Conservation (phyloP, 2,113 vertebrate genomes). For the Forbesichthys papilliferus region DNA sequence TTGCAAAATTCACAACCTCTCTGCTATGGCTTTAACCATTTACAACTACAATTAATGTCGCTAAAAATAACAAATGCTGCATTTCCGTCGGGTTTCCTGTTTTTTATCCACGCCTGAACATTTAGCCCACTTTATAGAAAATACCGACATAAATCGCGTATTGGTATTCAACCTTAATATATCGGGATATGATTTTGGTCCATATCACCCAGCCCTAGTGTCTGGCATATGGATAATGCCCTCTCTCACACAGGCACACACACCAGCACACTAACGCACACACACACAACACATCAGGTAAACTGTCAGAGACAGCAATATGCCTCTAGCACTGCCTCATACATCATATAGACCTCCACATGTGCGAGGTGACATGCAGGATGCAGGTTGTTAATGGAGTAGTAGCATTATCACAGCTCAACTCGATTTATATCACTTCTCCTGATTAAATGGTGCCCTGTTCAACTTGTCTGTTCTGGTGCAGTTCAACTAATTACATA, state of each 20-base stretch:
- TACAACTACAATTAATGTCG: too few relatives aligned
- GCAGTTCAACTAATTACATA: too few relatives aligned
- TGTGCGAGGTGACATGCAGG: neutral
- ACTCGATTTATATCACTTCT: slow-evolving; percentile 1
- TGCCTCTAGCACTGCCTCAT: neutral
- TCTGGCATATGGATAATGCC: neutral
- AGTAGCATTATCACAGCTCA: neutral
- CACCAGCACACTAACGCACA: neutral
- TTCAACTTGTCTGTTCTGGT: neutral
- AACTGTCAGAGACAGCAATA: slow-evolving; percentile 1
- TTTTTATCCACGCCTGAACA: too few relatives aligned
- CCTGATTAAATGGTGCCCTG: slow-evolving; percentile 24
- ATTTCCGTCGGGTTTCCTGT: too few relatives aligned
- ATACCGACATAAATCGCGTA: too few relatives aligned
- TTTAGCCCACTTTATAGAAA: too few relatives aligned
- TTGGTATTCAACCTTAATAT: too few relatives aligned
- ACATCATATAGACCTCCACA: neutral
- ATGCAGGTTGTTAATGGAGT: neutral
- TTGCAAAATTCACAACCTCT: too few relatives aligned
- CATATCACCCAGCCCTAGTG: too few relatives aligned
- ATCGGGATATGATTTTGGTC: too few relatives aligned
- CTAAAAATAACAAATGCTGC: too few relatives aligned
- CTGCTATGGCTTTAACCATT: too few relatives aligned
- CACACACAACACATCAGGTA: neutral
- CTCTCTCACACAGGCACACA: neutral